A percentile compares a stretch with the other conserved stretches of the same genome.
phyloP scores from a whole-genome alignment of 2,113 vertebrate genomes.

The Dasyurus viverrinus region DNA sequence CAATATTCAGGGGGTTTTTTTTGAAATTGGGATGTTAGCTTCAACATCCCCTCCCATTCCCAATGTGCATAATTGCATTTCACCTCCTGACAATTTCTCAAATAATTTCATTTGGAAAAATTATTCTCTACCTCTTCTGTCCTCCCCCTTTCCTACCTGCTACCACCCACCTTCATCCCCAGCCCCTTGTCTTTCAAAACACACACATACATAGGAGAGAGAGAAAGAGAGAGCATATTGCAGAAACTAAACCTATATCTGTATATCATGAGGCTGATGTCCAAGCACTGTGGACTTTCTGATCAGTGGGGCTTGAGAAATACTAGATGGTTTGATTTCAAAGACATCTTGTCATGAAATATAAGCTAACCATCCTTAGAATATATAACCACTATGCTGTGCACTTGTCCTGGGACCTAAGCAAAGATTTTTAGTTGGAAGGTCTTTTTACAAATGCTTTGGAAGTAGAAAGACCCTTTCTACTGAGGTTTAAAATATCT shows the following conservation, averaged over 20 bases:
- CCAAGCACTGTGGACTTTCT: not conserved
- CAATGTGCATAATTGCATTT: not conserved
- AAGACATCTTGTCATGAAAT: not conserved
- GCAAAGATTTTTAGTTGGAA: not conserved
- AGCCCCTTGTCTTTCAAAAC: not conserved
- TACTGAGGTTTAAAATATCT: conserved; percentile 3
- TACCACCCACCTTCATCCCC: not conserved
- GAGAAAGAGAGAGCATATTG: not conserved
- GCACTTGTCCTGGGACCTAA: not conserved
- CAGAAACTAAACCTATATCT: not conserved
- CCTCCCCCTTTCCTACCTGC: not conserved
- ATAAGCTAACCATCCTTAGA: not conserved
- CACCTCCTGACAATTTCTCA: not conserved
- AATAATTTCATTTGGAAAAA: conserved; percentile 2
- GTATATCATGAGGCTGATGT: not conserved
- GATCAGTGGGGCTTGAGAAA: not conserved
- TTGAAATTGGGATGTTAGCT: not conserved
- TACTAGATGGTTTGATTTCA: not conserved
- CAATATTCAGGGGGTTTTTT: not conserved
- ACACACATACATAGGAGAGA: not conserved
- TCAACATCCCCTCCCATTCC: not conserved
- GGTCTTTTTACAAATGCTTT: conserved; percentile 19
- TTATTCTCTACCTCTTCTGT: not conserved
- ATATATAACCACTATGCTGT: not conserved
- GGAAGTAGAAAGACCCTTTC: not conserved